phyloP scores from a whole-genome alignment of 2,797 vertebrate species.

The Alcedo quadribrachys region DNA sequence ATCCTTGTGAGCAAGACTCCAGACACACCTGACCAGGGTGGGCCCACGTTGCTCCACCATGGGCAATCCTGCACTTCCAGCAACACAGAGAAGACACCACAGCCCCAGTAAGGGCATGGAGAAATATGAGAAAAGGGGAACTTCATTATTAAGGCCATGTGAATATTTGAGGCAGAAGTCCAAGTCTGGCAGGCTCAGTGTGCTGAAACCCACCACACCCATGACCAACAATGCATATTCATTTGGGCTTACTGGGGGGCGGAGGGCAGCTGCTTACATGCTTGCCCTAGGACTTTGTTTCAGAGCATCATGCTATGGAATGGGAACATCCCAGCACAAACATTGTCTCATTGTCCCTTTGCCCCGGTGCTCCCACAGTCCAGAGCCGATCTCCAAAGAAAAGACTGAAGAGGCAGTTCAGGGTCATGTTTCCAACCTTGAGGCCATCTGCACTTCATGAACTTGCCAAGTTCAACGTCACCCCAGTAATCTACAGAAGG shows the following conservation, averaged over 20 bases:
- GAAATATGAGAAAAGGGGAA: neutral
- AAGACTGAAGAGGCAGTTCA: neutral
- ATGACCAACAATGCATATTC: constrained; percentile 26
- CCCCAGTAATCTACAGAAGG: neutral
- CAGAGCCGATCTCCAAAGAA: neutral
- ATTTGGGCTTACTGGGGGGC: fast-evolving
- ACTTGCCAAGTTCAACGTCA: neutral
- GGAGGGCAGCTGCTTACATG: neutral
- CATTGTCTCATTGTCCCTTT: constrained; percentile 1
- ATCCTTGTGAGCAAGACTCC: neutral
- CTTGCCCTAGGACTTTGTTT: neutral
- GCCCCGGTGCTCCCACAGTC: neutral
- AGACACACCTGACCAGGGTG: neutral
- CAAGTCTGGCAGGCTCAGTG: neutral
- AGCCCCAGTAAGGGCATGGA: neutral
- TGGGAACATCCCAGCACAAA: neutral
- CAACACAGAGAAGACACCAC: neutral
- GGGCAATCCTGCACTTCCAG: fast-evolving
- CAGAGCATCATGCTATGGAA: neutral
- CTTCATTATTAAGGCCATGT: neutral
- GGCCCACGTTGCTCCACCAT: fast-evolving
- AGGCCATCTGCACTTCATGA: neutral
- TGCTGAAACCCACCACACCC: constrained; percentile 14
- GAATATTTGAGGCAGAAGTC: neutral
- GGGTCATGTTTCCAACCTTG: neutral